Percentiles rank a stretch among this genome's conserved stretches.
These are phyloP conservation scores for Panurus biarmicus DNA, from an alignment of 2,113 vertebrate genomes.

Conservation along the genomic window DNA sequence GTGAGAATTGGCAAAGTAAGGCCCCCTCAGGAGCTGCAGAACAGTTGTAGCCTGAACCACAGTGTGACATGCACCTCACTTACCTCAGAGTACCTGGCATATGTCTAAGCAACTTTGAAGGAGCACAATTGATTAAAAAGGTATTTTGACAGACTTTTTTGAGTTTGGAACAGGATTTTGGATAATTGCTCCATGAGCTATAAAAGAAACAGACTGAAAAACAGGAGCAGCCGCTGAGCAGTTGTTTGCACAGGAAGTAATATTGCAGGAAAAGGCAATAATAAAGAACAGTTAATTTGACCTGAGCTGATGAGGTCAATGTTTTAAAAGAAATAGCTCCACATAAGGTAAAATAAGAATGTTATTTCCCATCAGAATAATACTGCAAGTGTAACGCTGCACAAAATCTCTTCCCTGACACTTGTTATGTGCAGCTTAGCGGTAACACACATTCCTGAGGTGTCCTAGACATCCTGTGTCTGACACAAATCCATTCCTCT, in stretches of 20 bases:
- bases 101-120: neutral
- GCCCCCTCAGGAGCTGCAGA: neutral
- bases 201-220: conserved; percentile 47
- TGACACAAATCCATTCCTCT: neutral
- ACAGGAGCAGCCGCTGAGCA: neutral
- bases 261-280: conserved; percentile 39
- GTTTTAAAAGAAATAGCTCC: conserved; percentile 6
- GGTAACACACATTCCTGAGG: neutral
- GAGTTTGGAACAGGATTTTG: neutral
- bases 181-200: conserved; percentile 22
- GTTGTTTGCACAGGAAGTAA: conserved; percentile 52
- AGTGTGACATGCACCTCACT: neutral
- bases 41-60: neutral
- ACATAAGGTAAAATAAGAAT: neutral
- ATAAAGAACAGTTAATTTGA: conserved; percentile 30
- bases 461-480: neutral
- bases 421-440: neutral
- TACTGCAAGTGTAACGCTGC: neutral
- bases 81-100: conserved; percentile 14
- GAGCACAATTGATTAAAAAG: conserved; percentile 8
- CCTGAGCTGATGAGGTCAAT: conserved; percentile 26
- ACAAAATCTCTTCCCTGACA: neutral
- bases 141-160: conserved; percentile 12
- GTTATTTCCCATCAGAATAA: conserved; percentile 16
- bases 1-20: neutral